Evolutionary conservation across 2,113 vertebrate genomes (phyloP).

Genomic region (Aptenodytes forsteri): DNA sequence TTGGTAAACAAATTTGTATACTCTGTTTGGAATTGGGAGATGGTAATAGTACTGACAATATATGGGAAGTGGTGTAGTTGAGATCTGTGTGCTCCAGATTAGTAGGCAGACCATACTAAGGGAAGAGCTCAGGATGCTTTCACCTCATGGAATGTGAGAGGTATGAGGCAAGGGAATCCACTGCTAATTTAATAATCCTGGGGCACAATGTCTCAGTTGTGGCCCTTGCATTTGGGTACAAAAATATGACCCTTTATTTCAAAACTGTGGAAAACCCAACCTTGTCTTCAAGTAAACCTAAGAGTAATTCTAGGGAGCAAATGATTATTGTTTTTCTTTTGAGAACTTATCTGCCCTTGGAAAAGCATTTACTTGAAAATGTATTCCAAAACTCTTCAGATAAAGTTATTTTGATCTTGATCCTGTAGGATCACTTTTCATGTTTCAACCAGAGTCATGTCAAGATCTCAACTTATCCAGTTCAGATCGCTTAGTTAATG

Average conservation of each 20-base stretch:
- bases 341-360: background rate
- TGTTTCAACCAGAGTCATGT: background rate
- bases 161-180: background rate
- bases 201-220: background rate
- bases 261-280: background rate
- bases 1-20: background rate
- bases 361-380: background rate
- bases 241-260: background rate
- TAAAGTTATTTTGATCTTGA: background rate
- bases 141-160: background rate
- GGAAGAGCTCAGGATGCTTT: background rate
- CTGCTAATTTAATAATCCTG: background rate
- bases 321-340: background rate
- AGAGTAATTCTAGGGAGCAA: background rate
- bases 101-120: background rate
- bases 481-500: background rate
- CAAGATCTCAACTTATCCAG: background rate
- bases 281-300: background rate
- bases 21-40: background rate
- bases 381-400: background rate
- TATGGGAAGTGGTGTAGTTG: background rate
- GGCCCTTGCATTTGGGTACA: background rate
- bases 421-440: background rate
- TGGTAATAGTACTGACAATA: background rate
- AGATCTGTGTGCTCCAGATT: background rate